A percentile compares a stretch with the other conserved stretches of the same genome.
Evolutionary conservation across 2,113 vertebrate species (phyloP).

Genomic region (Eurypyga helias): DNA sequence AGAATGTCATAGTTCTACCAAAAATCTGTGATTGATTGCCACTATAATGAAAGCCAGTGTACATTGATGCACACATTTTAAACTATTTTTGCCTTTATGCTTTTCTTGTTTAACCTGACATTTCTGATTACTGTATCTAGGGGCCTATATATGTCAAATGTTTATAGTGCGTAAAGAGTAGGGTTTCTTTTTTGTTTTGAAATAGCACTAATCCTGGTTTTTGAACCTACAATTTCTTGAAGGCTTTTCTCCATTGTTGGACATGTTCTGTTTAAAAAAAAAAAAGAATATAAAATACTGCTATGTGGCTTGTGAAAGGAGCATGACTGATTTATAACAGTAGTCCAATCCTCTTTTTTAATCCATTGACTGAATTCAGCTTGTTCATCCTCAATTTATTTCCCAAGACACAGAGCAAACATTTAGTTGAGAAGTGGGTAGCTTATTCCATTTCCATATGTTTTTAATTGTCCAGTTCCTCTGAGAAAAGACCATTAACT

Average conservation of each 20-base stretch:
- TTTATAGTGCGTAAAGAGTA: not conserved
- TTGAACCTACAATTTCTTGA: not conserved
- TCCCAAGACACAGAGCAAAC: conserved; percentile 47
- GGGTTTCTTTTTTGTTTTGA: not conserved
- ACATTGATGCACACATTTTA: conserved; percentile 20
- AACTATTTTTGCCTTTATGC: conserved; percentile 39
- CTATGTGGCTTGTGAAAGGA: conserved; percentile 13
- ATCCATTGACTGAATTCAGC: conserved; percentile 43
- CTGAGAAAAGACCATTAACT: conserved; percentile 66
- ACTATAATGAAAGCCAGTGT: conserved; percentile 36
- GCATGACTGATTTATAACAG: conserved; percentile 34
- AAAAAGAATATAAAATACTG: not conserved
- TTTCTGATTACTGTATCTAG: conserved; percentile 46
- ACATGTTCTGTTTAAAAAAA: not conserved
- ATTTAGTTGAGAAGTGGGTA: conserved; percentile 58
- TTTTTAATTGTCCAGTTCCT: conserved; percentile 66
- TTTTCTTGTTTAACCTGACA: conserved; percentile 55
- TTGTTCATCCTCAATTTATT: conserved; percentile 62
- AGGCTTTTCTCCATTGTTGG: not conserved
- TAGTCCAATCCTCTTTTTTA: conserved; percentile 11
- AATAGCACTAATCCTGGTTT: conserved; percentile 4
- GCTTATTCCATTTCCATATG: conserved; percentile 51
- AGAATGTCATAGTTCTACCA: conserved; percentile 38
- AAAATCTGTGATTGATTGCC: conserved; percentile 38
- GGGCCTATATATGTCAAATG: conserved; percentile 32